These are phyloP conservation scores for Trigoniulus corallinus DNA, from an alignment of 1,140 invertebrate species.

Conservation along the genomic window DNA sequence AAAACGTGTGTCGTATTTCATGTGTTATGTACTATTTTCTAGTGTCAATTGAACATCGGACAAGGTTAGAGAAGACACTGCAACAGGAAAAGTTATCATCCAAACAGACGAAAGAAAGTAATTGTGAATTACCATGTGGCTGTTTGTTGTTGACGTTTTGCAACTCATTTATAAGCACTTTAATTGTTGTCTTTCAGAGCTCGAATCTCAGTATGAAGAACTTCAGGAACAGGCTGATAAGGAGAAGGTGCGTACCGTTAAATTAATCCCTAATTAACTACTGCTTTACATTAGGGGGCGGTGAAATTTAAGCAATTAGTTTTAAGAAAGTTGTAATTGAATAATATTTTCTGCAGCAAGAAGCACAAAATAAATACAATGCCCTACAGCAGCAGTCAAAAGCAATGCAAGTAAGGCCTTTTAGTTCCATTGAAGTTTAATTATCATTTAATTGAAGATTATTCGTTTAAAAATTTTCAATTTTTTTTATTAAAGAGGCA, in stretches of 20 bases:
- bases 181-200: not conserved
- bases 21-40: not conserved
- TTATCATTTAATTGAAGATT: not conserved
- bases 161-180: not conserved
- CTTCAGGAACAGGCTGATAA: not conserved
- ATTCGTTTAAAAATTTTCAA: not conserved
- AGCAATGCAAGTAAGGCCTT: not conserved
- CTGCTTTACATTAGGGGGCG: too few relatives aligned
- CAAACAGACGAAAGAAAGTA: conserved; percentile 2
- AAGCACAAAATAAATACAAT: not conserved
- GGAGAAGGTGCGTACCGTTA: not conserved
- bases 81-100: not conserved
- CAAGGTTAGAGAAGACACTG: not conserved
- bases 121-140: too few relatives aligned
- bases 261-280: too few relatives aligned
- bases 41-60: not conserved
- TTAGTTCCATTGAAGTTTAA: too few relatives aligned
- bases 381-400: not conserved
- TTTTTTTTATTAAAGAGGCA: not conserved
- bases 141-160: not conserved
- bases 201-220: not conserved
- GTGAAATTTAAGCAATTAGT: too few relatives aligned
- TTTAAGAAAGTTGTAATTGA: too few relatives aligned
- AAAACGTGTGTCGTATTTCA: too few relatives aligned
- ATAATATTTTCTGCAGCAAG: not conserved